Conservation (phyloP, 1,140 invertebrate species). For the Drosophila seguyi region DNA sequence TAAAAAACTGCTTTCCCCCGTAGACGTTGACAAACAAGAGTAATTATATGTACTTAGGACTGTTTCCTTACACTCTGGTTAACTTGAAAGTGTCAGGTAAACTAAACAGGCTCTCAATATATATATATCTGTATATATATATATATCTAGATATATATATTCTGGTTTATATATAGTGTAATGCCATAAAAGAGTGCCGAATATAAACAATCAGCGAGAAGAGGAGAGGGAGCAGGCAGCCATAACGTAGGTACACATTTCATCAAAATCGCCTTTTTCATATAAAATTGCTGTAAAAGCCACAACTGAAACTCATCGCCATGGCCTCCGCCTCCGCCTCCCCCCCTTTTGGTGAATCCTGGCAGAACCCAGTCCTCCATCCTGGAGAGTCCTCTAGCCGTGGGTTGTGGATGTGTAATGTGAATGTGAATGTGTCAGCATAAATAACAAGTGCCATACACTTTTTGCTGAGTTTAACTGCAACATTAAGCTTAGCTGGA, state of each 20-base stretch:
- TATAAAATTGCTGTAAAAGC: conserved; percentile 32
- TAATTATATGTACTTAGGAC: conserved; percentile 43
- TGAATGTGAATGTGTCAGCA: conserved; percentile 35
- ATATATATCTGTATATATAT: not conserved
- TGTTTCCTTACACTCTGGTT: conserved; percentile 30
- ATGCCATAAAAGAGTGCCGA: conserved; percentile 28
- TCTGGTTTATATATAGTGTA: not conserved
- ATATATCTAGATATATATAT: not conserved
- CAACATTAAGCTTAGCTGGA: conserved; percentile 47
- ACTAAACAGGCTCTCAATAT: conserved; percentile 10
- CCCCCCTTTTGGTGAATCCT: not conserved
- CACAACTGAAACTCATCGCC: conserved; percentile 27
- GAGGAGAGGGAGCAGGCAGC: no score
- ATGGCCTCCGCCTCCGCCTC: not conserved
- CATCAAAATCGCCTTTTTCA: conserved; percentile 38
- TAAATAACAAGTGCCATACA: conserved; percentile 42
- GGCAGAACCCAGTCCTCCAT: not conserved
- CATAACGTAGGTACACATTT: conserved; percentile 25
- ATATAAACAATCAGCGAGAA: conserved; percentile 30
- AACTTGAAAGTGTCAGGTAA: conserved; percentile 35
- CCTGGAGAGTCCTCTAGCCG: conserved; percentile 26
- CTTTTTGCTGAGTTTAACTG: conserved; percentile 39
- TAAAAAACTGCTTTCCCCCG: conserved; percentile 1
- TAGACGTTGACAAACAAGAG: conserved; percentile 24
- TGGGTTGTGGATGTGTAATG: not conserved